phyloP scores from a whole-genome alignment of 2,113 vertebrate genomes.

The Gadus chalcogrammus region DNA sequence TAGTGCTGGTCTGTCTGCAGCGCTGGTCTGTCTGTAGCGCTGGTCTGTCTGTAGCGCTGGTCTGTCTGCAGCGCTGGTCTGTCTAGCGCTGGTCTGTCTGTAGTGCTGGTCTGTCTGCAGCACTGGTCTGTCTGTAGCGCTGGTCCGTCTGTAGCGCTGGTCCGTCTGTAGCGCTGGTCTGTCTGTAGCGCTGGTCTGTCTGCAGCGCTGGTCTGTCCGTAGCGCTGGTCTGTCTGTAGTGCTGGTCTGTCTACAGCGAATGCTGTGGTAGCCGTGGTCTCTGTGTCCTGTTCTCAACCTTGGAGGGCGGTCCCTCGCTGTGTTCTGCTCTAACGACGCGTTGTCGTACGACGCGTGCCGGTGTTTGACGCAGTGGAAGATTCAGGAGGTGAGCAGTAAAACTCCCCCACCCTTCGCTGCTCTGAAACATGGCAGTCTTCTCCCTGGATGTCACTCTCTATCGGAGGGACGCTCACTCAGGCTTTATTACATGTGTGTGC shows the following conservation, averaged over 20 bases:
- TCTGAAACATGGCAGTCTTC: not conserved
- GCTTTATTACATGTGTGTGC: slow-evolving; percentile 3
- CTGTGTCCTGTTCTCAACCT: not conserved
- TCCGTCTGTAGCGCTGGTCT: not conserved
- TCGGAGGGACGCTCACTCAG: slow-evolving; percentile 2
- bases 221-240: too few species aligned
- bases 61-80: not conserved
- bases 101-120: too few species aligned
- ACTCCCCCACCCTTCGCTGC: not conserved
- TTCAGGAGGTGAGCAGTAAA: slow-evolving; percentile 3
- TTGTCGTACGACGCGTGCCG: not conserved
- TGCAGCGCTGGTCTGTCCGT: too few species aligned
- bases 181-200: not conserved
- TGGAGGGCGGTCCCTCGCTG: too few species aligned
- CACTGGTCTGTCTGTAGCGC: too few species aligned
- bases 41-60: not conserved
- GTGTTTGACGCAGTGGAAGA: not conserved
- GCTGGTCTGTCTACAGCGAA: too few species aligned
- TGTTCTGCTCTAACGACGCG: too few species aligned
- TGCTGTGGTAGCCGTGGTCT: not conserved
- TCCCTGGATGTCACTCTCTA: not conserved
- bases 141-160: too few species aligned
- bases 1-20: too few species aligned
- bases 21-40: too few species aligned
- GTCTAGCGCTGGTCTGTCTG: too few species aligned